These are phyloP conservation scores for Trypoxylus dichotomus DNA, from an alignment of 1,140 invertebrate species.

Conservation along the genomic window DNA sequence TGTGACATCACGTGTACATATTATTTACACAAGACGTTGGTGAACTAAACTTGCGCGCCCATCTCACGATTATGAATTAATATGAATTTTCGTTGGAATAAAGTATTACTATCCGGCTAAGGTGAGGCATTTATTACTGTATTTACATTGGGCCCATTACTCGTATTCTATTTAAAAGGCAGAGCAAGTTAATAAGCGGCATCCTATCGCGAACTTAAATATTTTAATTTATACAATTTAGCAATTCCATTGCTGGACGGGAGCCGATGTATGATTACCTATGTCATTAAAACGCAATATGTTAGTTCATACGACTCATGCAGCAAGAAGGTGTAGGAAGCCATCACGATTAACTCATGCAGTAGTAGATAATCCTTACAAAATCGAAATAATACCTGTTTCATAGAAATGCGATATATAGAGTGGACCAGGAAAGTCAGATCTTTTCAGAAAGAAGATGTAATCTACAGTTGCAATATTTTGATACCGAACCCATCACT, in stretches of 20 bases:
- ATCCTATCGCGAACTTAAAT: not conserved
- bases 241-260: not conserved
- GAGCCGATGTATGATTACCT: not conserved
- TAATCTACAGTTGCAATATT: too few species aligned
- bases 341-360: too few species aligned
- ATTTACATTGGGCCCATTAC: not conserved
- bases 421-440: too few species aligned
- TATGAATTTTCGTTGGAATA: conserved; percentile 13
- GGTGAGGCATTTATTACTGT: conserved; percentile 16
- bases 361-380: too few species aligned
- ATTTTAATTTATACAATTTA: conserved; percentile 5
- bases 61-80: not conserved
- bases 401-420: too few species aligned
- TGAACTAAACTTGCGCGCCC: not conserved
- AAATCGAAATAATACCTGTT: too few species aligned
- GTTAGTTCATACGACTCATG: not conserved
- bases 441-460: too few species aligned
- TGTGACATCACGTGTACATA: conserved; percentile 4
- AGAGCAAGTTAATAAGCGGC: not conserved
- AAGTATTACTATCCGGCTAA: conserved; percentile 13
- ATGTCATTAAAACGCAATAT: not conserved
- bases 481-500: too few species aligned
- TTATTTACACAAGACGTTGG: conserved; percentile 15
- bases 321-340: too few species aligned
- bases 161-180: not conserved